Evolutionary conservation across 2,797 vertebrate genomes (phyloP).

Genomic region (Gymnopithys bicolor): DNA sequence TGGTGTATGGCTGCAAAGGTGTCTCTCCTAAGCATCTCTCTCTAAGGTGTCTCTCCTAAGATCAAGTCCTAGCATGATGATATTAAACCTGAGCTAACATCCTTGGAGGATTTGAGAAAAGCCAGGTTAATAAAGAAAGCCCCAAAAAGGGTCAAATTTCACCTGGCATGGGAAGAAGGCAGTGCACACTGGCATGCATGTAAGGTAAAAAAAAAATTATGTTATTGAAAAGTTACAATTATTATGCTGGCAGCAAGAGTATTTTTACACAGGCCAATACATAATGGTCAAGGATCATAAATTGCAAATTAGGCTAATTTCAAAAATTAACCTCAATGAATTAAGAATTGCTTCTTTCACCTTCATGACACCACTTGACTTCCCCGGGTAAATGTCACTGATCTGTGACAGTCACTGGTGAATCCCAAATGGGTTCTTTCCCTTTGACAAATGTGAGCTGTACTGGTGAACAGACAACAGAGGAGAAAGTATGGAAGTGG

Average conservation of each 20-base stretch:
- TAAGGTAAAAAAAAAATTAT: neutral
- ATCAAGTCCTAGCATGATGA: neutral
- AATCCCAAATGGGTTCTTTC: neutral
- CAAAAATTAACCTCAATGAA: conserved; percentile 52
- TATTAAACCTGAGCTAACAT: neutral
- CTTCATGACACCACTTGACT: neutral
- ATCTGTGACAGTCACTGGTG: neutral
- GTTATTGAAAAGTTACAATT: conserved; percentile 5
- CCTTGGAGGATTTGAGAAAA: neutral
- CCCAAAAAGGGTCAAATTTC: neutral
- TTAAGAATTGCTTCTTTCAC: conserved; percentile 8
- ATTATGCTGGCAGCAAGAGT: neutral
- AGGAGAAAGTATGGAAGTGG: neutral
- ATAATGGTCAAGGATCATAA: conserved; percentile 33
- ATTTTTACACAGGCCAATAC: neutral
- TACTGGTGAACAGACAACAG: neutral
- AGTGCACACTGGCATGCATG: neutral
- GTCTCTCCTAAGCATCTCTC: neutral
- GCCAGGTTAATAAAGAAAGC: neutral
- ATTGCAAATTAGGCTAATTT: conserved; percentile 46
- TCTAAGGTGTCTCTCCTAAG: neutral
- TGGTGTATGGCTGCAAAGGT: neutral
- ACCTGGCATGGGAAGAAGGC: neutral
- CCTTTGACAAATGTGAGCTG: neutral
- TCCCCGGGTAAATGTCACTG: neutral